Evolutionary conservation across 1,140 invertebrate species (phyloP), one percentile per base, ranked within the genome.

Genomic region (Panagrolaimus sp.): DNA sequence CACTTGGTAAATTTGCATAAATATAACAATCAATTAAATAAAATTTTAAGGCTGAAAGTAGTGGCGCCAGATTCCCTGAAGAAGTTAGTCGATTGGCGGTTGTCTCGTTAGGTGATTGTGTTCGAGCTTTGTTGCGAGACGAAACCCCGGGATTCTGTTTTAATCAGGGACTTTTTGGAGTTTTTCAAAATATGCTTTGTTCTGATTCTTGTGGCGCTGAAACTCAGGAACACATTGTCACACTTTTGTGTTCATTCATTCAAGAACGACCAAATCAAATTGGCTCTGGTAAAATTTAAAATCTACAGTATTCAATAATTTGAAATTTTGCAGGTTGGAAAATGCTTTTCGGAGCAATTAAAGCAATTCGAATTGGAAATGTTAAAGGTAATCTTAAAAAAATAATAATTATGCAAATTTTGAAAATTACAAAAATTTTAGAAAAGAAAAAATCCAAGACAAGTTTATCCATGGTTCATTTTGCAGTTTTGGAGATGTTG

Each of bases 361-460:
- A 52, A 52, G 48, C 48, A 8, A 52, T 52, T 24, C 48, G 48
- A 12, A 52, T 52, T 24, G 48, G 48, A 12, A 52, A 24, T 52
- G 48, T 24, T 24, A n/a, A n/a, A 10, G 48, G 48, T 2, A n/a
- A 52, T 21, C 48, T 21, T 8, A 52, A 14, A 21, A n/a, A n/a
- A n/a, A n/a, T n/a, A n/a, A n/a, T n/a, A n/a, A n/a, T n/a, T n/a
- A n/a, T n/a, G n/a, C n/a, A n/a, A n/a, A n/a, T n/a, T n/a, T n/a
- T n/a, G n/a, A n/a, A n/a, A n/a, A n/a, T n/a, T n/a, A n/a, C n/a
- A n/a, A n/a, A n/a, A n/a, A n/a, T n/a, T n/a, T n/a, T n/a, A n/a
- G n/a, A n/a, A n/a, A n/a, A n/a, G n/a, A n/a, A n/a, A n/a, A n/a
- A n/a, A n/a, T n/a, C n/a, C n/a, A n/a, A n/a, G n/a, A n/a, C n/a